Evolutionary conservation across 2,888 invertebrate genomes (phyloP), one percentile per base, ranked within the genome.

Genomic region (Caenorhabditis plicata): DNA sequence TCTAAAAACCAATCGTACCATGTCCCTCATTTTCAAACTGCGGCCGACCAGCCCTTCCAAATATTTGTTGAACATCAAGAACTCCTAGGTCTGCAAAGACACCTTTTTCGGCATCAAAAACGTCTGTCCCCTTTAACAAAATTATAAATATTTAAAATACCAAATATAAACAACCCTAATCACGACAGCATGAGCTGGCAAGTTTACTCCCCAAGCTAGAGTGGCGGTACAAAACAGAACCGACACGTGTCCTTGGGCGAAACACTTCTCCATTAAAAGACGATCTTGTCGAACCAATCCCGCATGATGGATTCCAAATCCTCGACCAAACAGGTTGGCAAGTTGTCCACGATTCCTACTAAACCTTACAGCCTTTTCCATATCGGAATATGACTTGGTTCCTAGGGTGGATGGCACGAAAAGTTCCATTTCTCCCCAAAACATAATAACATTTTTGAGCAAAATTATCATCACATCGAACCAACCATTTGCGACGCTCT

Each of bases 131-230:
- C 90, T 90, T 83, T 35, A 73, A 44, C 25, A 49, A 42, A 22
- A n/a, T 43, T 9, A n/a, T n/a, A n/a, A 13, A 43, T 29, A 51
- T 23, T n/a, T n/a, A 8, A 53, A 51, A 5, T n/a, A 22, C 9
- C 22, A 11, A 26, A 38, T 17, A 29, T 23, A 27, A 45, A n/a
- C n/a, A 83, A 90, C 91, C 83, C 90, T 88, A 65, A 94, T 94
- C 42, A 98, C 88, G 64, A 98, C 96, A 26, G 92, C 95, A 82
- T 96, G 95, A 0, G 98, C 98, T 0, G 98, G 98, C 66, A 99
- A 85, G 84, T 99, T 99, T 4, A 99, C 96, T 72, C 98, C 98
- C 98, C 98, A 99, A 23, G 98, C 98, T 26, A 99, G 85, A 0
- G 98, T 99, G 0, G 98, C 91, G 0, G 98, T 99, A 81, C 96